Percentiles rank a stretch among this genome's conserved stretches.
Conservation (phyloP, 1,140 invertebrate genomes). For the Rhyacophila brunnea region DNA sequence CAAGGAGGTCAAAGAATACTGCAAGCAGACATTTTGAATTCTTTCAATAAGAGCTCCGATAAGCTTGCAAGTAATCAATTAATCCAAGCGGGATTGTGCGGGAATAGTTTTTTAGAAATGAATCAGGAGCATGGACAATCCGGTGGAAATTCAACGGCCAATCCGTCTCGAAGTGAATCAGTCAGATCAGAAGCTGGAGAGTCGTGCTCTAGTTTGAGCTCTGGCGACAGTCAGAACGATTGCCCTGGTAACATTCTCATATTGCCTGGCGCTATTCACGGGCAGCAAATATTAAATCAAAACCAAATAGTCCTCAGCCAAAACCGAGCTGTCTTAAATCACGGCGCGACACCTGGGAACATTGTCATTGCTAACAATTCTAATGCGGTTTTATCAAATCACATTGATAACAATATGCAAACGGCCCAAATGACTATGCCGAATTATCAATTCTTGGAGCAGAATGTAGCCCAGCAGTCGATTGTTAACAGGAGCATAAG, state of each 20-base stretch:
- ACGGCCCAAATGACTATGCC: constrained; percentile 33
- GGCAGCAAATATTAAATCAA: constrained; percentile 23
- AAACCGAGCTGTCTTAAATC: constrained; percentile 39
- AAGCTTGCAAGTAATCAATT: constrained; percentile 13
- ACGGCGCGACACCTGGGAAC: constrained; percentile 42
- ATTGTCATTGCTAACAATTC: constrained; percentile 32
- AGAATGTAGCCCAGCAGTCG: constrained; percentile 51
- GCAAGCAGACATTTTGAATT: constrained; percentile 24
- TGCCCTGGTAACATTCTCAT: constrained; percentile 25
- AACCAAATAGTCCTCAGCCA: constrained; percentile 34
- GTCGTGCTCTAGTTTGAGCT: constrained; percentile 32
- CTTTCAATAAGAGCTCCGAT: constrained; percentile 7
- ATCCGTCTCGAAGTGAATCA: constrained; percentile 21
- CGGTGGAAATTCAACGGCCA: constrained; percentile 5
- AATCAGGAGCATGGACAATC: constrained; percentile 8
- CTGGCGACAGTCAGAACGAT: constrained; percentile 26
- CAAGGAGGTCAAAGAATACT: constrained; percentile 17
- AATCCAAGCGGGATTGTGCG: constrained; percentile 1
- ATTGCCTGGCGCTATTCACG: constrained; percentile 14
- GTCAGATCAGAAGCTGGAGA: constrained; percentile 30
- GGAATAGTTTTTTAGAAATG: constrained; percentile 20
- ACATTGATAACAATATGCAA: constrained; percentile 6
- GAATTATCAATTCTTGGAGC: constrained; percentile 54
- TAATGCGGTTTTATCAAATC: constrained; percentile 14
- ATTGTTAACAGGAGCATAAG: constrained; percentile 55